These are phyloP conservation scores for Argyresthia goedartella DNA, from an alignment of 2,888 invertebrate genomes.

Conservation along the genomic window DNA sequence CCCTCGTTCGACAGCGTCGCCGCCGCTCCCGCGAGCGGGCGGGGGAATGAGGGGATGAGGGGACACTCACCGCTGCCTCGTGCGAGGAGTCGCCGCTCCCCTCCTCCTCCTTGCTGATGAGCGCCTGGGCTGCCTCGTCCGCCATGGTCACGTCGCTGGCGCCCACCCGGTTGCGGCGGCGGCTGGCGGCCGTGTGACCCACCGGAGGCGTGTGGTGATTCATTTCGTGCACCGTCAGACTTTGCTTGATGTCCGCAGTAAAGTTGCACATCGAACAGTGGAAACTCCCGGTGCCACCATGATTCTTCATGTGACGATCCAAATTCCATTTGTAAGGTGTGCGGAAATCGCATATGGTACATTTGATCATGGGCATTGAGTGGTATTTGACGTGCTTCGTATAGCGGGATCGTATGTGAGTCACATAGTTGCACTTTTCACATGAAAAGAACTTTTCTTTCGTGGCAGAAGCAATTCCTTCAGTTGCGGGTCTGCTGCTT, in stretches of 20 bases:
- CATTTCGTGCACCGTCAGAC: slow-evolving; percentile 91
- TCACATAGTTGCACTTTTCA: slow-evolving; percentile 90
- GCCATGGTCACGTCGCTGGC: slow-evolving; percentile 72
- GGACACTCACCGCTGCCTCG: slow-evolving; percentile 54
- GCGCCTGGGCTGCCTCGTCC: slow-evolving; percentile 27
- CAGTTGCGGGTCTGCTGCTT: slow-evolving; percentile 76
- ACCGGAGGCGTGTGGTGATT: slow-evolving; percentile 89
- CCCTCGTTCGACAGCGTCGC: slow-evolving; percentile 21
- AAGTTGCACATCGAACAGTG: slow-evolving; percentile 91
- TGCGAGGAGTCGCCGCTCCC: slow-evolving; percentile 62
- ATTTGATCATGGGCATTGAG: slow-evolving; percentile 95
- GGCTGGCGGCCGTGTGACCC: slow-evolving; percentile 71
- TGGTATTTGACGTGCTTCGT: slow-evolving; percentile 95
- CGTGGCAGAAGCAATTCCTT: slow-evolving; percentile 79
- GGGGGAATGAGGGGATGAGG: slow-evolving; percentile 3
- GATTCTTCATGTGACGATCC: slow-evolving; percentile 94
- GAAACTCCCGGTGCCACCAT: slow-evolving; percentile 87
- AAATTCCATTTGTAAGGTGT: slow-evolving; percentile 95
- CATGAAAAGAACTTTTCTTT: slow-evolving; percentile 88
- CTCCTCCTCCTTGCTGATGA: slow-evolving; percentile 57
- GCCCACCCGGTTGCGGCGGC: slow-evolving; percentile 81
- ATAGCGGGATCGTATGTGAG: slow-evolving; percentile 89
- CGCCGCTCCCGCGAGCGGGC: slow-evolving; percentile 15
- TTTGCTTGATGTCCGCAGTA: slow-evolving; percentile 92
- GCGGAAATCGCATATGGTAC: slow-evolving; percentile 92